These are phyloP conservation scores for Drosophila fuyamai DNA, from an alignment of 1,140 invertebrate species.

Conservation along the genomic window DNA sequence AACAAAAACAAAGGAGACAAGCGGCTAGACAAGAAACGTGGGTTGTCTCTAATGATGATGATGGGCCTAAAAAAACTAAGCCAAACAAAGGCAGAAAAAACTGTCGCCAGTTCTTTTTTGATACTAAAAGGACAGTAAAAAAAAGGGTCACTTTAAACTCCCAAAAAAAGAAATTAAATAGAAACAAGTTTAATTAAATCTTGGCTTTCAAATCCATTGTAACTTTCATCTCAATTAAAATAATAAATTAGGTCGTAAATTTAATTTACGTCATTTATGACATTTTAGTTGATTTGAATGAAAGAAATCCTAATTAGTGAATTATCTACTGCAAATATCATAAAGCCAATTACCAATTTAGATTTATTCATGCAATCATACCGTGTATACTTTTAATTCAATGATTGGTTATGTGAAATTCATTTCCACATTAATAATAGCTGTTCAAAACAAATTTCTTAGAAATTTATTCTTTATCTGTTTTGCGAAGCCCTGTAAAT, in stretches of 20 bases:
- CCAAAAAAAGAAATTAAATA: conserved; percentile 1
- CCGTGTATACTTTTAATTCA: neutral
- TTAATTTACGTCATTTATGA: neutral
- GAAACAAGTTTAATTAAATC: neutral
- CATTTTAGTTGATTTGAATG: neutral
- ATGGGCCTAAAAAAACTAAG: conserved; percentile 38
- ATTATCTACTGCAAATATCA: conserved; percentile 14
- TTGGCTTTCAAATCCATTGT: too few species aligned
- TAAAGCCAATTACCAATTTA: conserved; percentile 6
- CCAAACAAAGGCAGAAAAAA: conserved; percentile 49
- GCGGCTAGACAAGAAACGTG: conserved; percentile 51
- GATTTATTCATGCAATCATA: neutral
- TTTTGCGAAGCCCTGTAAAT: too few species aligned
- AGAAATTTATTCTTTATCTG: too few species aligned
- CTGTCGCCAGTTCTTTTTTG: conserved; percentile 70
- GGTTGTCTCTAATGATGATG: conserved; percentile 67
- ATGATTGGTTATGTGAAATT: too few species aligned
- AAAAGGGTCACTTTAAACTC: conserved; percentile 5
- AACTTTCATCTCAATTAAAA: too few species aligned
- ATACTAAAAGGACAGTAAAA: conserved; percentile 24
- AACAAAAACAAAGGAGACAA: conserved; percentile 33
- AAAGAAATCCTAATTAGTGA: conserved; percentile 1
- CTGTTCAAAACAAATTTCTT: too few species aligned
- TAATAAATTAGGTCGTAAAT: too few species aligned
- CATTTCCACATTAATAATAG: too few species aligned